Base-by-base conservation (phyloP, 2,113 vertebrate species). In the Ceuthmochares aereus region DNA sequence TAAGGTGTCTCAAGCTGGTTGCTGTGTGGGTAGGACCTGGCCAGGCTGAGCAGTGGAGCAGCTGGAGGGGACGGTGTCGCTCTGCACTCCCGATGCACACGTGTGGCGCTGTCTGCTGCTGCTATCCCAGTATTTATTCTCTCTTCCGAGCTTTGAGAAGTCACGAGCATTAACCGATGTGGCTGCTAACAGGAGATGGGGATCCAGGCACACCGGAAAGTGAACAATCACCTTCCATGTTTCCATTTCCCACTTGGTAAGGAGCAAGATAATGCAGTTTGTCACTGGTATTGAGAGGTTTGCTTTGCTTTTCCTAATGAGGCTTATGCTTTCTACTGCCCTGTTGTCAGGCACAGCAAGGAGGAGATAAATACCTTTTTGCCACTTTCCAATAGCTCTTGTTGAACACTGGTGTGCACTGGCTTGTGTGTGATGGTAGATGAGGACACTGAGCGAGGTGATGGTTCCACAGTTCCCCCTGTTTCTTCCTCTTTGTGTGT, bases 401-500 rank as follows among this genome's bases (percentile, higher is more conserved):
- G 21, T 27, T 10, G 55, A 52, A 13, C 2, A 0, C 25, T 21
- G 51, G 2, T 8, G 5, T n/a, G n/a, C 7, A 0, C 54, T 34
- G 69, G 54, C 23, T 42, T 36, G 1, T 2, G 6, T 36, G 67
- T 14, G 56, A 7, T 64, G 69, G 77, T 8, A 8, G 37, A 3
- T 37, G 94, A 54, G 78, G n/a, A 14, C 4, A 4, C 0, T 0
- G 73, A 58, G 64, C 2, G 14, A 43, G 89, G 64, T 9, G 77
- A 12, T 15, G 40, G 13, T 18, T 14, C 74, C 70, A 51, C 10
- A 21, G 11, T 23, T 49, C 20, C 47, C 20, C 47, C 22, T 7
- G 5, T 18, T 12, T 21, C 75, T 42, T 14, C 77, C 13, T 29
- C 22, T 4, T 14, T 10, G 42, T 14, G 29, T 9, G 11, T 12